Conservation (phyloP, 53 echinoderm and acorn worm species). For the Crossaster papposus region DNA sequence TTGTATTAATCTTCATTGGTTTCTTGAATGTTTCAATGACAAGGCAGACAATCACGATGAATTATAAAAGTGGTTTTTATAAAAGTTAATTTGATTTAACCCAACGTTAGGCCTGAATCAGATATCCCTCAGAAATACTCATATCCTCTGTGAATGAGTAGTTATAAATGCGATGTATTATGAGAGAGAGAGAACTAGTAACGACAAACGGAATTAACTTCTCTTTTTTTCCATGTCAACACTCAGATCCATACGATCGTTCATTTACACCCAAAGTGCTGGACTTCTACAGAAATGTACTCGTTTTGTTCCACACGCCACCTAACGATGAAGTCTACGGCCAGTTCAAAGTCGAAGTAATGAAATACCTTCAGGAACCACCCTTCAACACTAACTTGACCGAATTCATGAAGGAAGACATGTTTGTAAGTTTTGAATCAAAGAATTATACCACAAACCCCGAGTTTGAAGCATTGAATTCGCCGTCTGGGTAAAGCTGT, state of each 20-base stretch:
- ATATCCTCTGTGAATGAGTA: neutral
- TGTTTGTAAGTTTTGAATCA: constrained; percentile 26
- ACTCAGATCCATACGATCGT: constrained; percentile 58
- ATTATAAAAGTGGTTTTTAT: too few species aligned
- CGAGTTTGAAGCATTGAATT: too few species aligned
- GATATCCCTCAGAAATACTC: neutral
- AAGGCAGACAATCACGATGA: too few species aligned
- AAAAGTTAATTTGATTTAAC: too few species aligned
- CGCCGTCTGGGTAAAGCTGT: too few species aligned
- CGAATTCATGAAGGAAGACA: neutral
- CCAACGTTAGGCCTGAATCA: too few species aligned
- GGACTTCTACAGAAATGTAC: constrained; percentile 61
- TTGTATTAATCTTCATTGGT: neutral
- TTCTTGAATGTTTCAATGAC: neutral
- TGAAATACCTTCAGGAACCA: constrained; percentile 30
- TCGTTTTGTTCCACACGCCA: constrained; percentile 74
- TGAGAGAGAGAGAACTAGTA: neutral
- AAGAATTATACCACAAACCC: too few species aligned
- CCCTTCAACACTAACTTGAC: constrained; percentile 61
- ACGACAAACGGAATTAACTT: neutral
- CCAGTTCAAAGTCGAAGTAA: constrained; percentile 45
- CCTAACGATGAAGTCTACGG: constrained; percentile 54
- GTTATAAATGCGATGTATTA: neutral
- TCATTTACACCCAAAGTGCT: constrained; percentile 47
- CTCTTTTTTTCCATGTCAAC: neutral